Base-by-base conservation (phyloP, 1,140 invertebrate species). In the Drosophila nebulosa region DNA sequence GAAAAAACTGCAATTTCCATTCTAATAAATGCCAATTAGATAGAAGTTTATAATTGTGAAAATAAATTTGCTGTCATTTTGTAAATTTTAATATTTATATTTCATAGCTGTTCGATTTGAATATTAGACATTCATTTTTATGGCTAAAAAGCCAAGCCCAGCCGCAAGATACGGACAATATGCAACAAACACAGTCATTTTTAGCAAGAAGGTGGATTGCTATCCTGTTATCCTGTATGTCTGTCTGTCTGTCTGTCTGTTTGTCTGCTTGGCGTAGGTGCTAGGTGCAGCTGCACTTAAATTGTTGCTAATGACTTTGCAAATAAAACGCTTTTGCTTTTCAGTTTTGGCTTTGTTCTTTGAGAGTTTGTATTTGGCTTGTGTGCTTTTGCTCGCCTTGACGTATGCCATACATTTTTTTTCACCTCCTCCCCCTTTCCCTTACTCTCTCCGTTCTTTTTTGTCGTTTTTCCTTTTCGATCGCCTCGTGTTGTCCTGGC, bases 231-330 rank as follows among this genome's bases (percentile, higher is more conserved):
- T n/a, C 36, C 36, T 39, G 36, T 39, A 3, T 39, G 36, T 39
- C 4, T 27, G 26, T 6, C 39, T 42, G 39, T n/a, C n/a, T n/a
- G n/a, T n/a, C n/a, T n/a, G n/a, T n/a, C 36, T 39, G 36, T 39
- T 5, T 39, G 36, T 39, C 4, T 27, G 26, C 26, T 16, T 42
- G 39, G 39, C 14, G 18, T 42, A 42, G 18, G 2, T 18, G 16
- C 7, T 53, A 6, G 53, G 72, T 74, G 72, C 72, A 68, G 72
- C 26, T 22, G 71, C 64, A 79, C 68, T 79, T 18, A 9, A 56
- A 46, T 46, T 46, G 39, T 72, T 72, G 68, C 73, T 71, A 55
- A 32, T 67, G 71, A 72, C 73, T 69, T 69, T 53, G 36, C 30
- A 32, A 32, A 32, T 32, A 10, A 32, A 32, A 32, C 12, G 30